phyloP scores from a whole-genome alignment of 2,113 vertebrate species.

The Oncorhynchus kisutch region DNA sequence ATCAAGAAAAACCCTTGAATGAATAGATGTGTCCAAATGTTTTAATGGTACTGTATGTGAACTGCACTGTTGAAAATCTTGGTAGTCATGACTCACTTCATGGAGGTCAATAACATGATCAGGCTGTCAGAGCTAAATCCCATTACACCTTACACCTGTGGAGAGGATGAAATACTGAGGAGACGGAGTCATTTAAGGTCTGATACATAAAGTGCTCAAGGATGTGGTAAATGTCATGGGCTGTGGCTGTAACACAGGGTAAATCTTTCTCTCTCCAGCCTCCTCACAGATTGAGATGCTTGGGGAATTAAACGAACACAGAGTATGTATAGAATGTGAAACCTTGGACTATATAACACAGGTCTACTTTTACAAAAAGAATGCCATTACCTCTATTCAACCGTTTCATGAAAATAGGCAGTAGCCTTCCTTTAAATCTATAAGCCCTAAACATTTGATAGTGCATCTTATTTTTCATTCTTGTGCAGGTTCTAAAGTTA shows the following conservation, averaged over 20 bases:
- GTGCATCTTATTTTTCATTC: constrained; percentile 26
- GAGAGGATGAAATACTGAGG: background rate
- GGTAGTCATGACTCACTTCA: constrained; percentile 17
- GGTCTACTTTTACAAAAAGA: constrained; percentile 6
- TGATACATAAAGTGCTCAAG: background rate
- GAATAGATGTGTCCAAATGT: too few relatives aligned
- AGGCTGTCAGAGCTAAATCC: constrained; percentile 14
- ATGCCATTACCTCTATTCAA: background rate
- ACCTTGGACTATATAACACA: background rate
- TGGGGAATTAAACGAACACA: constrained; percentile 6
- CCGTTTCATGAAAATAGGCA: constrained; percentile 7
- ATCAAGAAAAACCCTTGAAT: too few relatives aligned
- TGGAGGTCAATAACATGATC: constrained; percentile 23
- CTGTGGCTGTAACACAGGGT: background rate
- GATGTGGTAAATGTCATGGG: background rate
- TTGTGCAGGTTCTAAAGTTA: constrained; percentile 21
- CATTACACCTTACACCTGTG: background rate
- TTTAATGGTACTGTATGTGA: too few relatives aligned
- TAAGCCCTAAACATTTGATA: constrained; percentile 27
- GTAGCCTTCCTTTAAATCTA: constrained; percentile 16
- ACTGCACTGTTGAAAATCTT: background rate
- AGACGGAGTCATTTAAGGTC: background rate
- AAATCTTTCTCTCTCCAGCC: constrained; percentile 17
- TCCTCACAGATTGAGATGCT: constrained; percentile 6
- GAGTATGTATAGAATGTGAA: background rate